These are phyloP conservation scores for Drosophila maculinotata DNA, from an alignment of 2,888 invertebrate genomes.

Conservation along the genomic window DNA sequence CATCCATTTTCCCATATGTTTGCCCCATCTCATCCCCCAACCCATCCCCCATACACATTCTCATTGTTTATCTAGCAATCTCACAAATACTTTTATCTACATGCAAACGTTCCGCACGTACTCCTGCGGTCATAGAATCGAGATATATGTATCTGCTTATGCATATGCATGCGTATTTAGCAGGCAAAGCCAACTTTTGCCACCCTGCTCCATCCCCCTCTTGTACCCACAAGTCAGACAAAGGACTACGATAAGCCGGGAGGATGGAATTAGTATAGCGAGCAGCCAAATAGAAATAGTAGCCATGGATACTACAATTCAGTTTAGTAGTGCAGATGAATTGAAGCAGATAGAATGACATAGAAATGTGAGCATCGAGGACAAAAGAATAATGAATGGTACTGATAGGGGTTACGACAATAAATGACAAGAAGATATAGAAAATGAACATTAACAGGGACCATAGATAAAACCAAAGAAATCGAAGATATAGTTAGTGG, in stretches of 20 bases:
- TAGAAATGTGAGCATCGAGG: slow-evolving; percentile 1
- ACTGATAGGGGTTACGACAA: too few relatives aligned
- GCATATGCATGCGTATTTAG: slow-evolving; percentile 23
- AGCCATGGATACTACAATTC: slow-evolving; percentile 2
- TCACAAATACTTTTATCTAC: slow-evolving; percentile 23
- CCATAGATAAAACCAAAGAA: too few relatives aligned
- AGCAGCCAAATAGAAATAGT: not conserved
- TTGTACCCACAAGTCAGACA: not conserved
- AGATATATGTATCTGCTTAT: slow-evolving; percentile 13
- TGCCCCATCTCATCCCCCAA: not conserved
- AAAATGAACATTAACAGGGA: too few relatives aligned
- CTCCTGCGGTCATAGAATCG: slow-evolving; percentile 44
- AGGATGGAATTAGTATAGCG: not conserved
- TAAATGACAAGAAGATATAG: too few relatives aligned
- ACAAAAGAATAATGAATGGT: not conserved
- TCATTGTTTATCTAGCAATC: slow-evolving; percentile 40
- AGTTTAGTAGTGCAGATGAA: slow-evolving; percentile 3
- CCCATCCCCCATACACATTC: not conserved
- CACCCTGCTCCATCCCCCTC: not conserved
- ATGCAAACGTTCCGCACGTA: slow-evolving; percentile 27
- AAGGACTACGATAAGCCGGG: not conserved
- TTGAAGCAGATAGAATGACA: slow-evolving; percentile 5
- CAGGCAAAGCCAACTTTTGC: slow-evolving; percentile 13
- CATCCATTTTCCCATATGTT: slow-evolving; percentile 19
- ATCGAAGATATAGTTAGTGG: too few relatives aligned